These are phyloP conservation scores for Myiozetetes cayanensis DNA, from an alignment of 2,113 vertebrate genomes.

Conservation along the genomic window DNA sequence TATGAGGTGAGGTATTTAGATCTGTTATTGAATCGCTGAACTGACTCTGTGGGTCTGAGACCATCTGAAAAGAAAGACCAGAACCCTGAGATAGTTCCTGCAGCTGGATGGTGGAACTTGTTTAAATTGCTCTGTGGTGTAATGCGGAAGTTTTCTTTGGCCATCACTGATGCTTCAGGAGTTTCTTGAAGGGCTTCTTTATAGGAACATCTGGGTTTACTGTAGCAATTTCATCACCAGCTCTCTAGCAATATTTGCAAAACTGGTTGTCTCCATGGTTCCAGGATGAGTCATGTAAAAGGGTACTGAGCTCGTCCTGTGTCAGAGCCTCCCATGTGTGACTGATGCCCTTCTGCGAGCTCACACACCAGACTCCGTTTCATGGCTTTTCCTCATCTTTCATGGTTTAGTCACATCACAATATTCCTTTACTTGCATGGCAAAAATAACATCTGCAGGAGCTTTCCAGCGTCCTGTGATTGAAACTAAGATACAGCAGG, in stretches of 20 bases:
- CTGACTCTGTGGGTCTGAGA: not conserved
- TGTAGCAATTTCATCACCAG: not conserved
- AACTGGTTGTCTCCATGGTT: not conserved
- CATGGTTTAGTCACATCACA: constrained; percentile 58
- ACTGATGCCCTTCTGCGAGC: constrained; percentile 31
- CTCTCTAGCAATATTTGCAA: constrained; percentile 35
- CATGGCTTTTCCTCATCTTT: constrained; percentile 64
- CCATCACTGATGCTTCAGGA: not conserved
- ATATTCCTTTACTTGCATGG: constrained; percentile 57
- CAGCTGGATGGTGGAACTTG: not conserved
- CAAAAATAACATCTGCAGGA: constrained; percentile 63
- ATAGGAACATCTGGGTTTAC: constrained; percentile 1
- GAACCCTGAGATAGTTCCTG: not conserved
- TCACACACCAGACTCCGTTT: constrained; percentile 47
- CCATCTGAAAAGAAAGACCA: not conserved
- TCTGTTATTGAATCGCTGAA: not conserved
- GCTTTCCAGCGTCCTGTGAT: constrained; percentile 44
- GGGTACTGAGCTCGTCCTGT: constrained; percentile 23
- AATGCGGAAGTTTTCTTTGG: constrained; percentile 46
- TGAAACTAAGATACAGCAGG: constrained; percentile 59
- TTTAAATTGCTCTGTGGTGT: constrained; percentile 10
- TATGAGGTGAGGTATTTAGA: not conserved
- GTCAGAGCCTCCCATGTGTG: constrained; percentile 18
- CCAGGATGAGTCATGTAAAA: constrained; percentile 15
- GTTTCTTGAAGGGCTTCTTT: constrained; percentile 49